phyloP scores from a whole-genome alignment of 2,797 vertebrate genomes.

The Stomatorhinus walkeri region DNA sequence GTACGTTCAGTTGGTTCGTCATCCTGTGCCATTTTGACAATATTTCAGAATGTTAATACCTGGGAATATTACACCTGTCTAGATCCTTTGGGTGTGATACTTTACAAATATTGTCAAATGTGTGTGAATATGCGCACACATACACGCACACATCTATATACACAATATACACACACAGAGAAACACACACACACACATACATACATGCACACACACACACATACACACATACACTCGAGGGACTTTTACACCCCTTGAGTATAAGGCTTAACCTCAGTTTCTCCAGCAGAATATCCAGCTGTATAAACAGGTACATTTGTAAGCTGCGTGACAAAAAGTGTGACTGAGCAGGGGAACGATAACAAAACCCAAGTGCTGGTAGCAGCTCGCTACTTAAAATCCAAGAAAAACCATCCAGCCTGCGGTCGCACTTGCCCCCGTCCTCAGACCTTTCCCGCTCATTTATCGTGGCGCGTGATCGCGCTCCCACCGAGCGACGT shows the following conservation, averaged over 20 bases:
- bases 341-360: neutral
- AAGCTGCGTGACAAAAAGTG: neutral
- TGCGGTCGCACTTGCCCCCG: neutral
- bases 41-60: neutral
- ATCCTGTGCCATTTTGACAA: neutral
- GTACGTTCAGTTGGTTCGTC: neutral
- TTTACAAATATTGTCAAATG: neutral
- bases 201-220: neutral
- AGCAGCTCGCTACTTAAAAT: neutral
- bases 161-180: too few relatives aligned
- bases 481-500: neutral
- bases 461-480: neutral
- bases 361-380: neutral
- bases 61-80: neutral
- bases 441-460: neutral
- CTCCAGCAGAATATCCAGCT: slow-evolving; percentile 1
- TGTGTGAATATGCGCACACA: neutral
- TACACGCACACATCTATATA: neutral
- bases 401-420: neutral
- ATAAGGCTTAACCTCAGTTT: neutral
- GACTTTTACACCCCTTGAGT: neutral
- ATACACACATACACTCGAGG: neutral
- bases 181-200: neutral
- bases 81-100: neutral
- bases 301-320: neutral